A percentile compares a stretch with the other conserved stretches of the same genome.
These are phyloP conservation scores for Carterocephalus palaemon DNA, from an alignment of 2,888 invertebrate genomes.

Conservation along the genomic window DNA sequence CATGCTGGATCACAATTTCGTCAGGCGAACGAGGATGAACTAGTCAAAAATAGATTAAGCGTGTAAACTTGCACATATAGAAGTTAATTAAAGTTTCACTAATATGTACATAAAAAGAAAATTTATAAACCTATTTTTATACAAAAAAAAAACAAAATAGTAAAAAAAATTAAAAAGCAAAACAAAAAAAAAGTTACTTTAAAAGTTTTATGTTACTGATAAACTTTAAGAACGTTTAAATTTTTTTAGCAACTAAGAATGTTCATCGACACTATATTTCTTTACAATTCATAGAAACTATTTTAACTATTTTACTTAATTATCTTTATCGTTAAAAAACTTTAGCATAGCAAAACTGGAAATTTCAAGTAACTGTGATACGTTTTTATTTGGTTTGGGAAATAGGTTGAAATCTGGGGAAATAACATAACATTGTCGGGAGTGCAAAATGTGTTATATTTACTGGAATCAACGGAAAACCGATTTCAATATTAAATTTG, in stretches of 20 bases:
- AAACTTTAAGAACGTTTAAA: no score
- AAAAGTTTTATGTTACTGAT: no score
- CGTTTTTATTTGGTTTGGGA: constrained; percentile 1
- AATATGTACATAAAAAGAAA: background rate
- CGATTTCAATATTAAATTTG: no score
- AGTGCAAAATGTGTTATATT: no score
- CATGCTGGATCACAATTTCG: no score
- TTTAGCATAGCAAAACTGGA: no score
- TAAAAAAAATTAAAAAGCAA: constrained; percentile 1
- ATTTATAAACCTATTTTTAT: background rate
- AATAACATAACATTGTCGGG: no score
- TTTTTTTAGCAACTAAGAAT: no score
- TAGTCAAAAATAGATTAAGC: background rate
- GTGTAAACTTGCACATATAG: background rate
- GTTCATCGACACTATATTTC: no score
- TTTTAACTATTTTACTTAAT: background rate
- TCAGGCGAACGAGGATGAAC: no score
- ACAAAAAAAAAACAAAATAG: constrained; percentile 10
- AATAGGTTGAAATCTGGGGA: constrained; percentile 3
- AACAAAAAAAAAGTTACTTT: constrained; percentile 8
- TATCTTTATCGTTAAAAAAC: background rate
- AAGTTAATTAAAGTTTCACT: background rate
- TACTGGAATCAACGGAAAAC: no score
- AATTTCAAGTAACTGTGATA: background rate
- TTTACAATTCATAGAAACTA: no score